These are phyloP conservation scores for Caenorhabditis angaria DNA, from an alignment of 2,888 invertebrate species.

Conservation along the genomic window DNA sequence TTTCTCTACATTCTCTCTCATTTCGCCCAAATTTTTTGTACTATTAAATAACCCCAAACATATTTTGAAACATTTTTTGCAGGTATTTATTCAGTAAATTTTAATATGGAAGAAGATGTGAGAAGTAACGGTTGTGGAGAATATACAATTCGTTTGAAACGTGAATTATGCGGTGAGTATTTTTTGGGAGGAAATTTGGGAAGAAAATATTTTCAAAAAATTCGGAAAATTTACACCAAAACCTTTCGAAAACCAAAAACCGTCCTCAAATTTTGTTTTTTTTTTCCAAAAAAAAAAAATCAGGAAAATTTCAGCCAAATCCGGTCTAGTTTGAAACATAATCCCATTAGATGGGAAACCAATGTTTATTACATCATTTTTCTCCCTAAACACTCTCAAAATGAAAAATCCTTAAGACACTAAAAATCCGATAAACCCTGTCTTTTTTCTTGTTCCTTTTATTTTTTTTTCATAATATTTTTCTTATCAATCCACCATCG, in stretches of 20 bases:
- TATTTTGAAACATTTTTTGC: neutral
- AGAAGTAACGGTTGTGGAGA: conserved; percentile 8
- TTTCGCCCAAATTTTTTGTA: neutral
- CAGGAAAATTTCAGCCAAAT: no score
- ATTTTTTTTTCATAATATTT: neutral
- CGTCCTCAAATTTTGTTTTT: no score
- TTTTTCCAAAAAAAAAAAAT: no score
- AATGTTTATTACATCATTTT: no score
- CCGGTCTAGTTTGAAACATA: no score
- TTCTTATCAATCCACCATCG: conserved; percentile 6
- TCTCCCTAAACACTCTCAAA: neutral
- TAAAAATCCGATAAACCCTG: neutral
- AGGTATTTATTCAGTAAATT: neutral
- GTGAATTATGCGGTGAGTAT: neutral
- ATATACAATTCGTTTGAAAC: conserved; percentile 16
- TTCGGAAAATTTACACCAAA: neutral
- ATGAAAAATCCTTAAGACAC: neutral
- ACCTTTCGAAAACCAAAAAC: no score
- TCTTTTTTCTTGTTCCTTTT: no score
- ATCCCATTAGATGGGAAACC: no score
- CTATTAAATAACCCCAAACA: conserved; percentile 2
- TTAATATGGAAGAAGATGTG: conserved; percentile 7
- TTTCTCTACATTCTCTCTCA: neutral
- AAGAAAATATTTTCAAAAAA: conserved; percentile 4
- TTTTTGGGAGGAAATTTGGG: neutral